These are phyloP conservation scores for Melieria crassipennis DNA, from an alignment of 2,888 invertebrate species.

Conservation along the genomic window DNA sequence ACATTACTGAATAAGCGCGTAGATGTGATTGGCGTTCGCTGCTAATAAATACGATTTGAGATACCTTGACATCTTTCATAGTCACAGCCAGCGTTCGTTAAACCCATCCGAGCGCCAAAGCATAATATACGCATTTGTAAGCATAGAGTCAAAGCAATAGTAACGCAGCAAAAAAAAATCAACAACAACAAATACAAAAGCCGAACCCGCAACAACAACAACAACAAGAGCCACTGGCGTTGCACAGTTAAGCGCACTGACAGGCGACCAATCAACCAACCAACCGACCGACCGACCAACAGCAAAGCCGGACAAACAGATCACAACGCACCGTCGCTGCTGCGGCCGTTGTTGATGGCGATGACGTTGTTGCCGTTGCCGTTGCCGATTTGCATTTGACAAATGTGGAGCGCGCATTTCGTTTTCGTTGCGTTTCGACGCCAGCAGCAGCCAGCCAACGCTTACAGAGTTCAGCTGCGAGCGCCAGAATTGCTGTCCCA, in stretches of 20 bases:
- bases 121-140: conserved; percentile 5
- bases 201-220: conserved; percentile 28
- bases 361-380: not conserved
- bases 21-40: conserved; percentile 48
- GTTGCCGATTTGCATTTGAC: conserved; percentile 2
- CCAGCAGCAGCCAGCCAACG: no score
- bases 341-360: no score
- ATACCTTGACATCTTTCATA: conserved; percentile 60
- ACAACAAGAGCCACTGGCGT: not conserved
- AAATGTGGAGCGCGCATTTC: not conserved
- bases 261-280: conserved; percentile 3
- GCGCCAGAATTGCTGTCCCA: conserved; percentile 19
- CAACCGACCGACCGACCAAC: conserved; percentile 10
- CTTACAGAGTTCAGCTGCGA: not conserved
- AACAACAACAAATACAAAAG: conserved; percentile 34
- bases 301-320: not conserved
- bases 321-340: no score
- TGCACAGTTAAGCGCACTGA: not conserved
- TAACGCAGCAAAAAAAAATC: conserved; percentile 10
- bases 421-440: no score
- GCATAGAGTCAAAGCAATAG: not conserved
- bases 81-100: conserved; percentile 54
- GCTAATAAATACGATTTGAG: conserved; percentile 41
- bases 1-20: not conserved
- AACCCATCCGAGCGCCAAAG: conserved; percentile 48